Base-by-base conservation (phyloP, 1,140 invertebrate genomes). In the Mesaphorura yosii region DNA sequence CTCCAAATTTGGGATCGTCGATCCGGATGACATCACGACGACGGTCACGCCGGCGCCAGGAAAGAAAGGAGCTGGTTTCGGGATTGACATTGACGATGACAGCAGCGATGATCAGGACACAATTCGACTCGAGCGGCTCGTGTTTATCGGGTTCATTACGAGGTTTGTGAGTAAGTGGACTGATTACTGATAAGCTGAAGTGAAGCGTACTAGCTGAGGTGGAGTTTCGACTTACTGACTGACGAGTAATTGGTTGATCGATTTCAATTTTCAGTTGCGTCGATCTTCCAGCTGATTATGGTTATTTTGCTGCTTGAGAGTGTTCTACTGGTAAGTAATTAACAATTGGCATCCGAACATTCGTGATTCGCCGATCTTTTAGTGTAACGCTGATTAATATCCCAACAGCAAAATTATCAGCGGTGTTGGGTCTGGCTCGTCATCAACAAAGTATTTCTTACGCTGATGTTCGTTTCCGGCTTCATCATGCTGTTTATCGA, bases 401-500 rank as follows among this genome's bases (percentile, higher is more conserved):
- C 7, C 10, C 29, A 27, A 27, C 25, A 46, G 44, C 25, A 46
- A 46, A 46, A 46, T 26, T 46, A 46, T 19, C 15, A 46, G 4
- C 44, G 44, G 10, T 46, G 44, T 26, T 46, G 7, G 5, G 19
- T 27, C 44, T 46, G 44, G 44, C 7, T 46, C 6, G 25, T 46
- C 4, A 46, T 20, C 17, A 46, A 46, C 23, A 7, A 19, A 7
- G 29, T 46, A 15, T 46, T 46, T 19, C 44, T 46, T 6, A 15
- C 7, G 4, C 44, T 46, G 7, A 46, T 46, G 44, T 15, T 10
- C 10, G 23, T 46, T 7, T 46, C 44, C 7, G 44, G 15, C 6
- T 46, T 46, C 23, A 46, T 46, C 23, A 46, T 27, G 29, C 25
- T 46, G 5, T 46, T 46, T 19, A 23, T 46, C 6, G 44, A 46